Base-by-base conservation (phyloP, 2,797 vertebrate genomes). In the Champsocephalus esox region DNA sequence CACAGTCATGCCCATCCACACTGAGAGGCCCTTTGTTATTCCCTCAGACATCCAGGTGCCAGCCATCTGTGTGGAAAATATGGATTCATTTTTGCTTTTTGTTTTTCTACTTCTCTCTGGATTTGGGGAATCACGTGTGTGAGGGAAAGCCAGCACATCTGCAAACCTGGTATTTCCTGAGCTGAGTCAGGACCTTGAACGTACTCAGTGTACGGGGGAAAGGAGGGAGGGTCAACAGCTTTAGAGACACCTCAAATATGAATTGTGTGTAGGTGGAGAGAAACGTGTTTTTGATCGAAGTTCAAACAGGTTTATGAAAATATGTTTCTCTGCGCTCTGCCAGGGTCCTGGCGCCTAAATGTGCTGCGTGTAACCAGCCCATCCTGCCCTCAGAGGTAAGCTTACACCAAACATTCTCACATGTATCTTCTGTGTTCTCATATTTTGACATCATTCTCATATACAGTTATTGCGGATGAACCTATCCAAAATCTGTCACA, bases 291-390 rank as follows among this genome's bases (percentile, higher is more conserved):
- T 59, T 49, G 2, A 46, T 19, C 32, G 2, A 50, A 56, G 8
- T 59, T 77, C 19, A 56, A 68, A 61, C 14, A 46, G 46, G 58
- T 45, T 1, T 57, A 13, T 62, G 1, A 59, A 63, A 65, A 51
- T 10, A 0, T 49, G 17, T 73, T 43, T 86, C 3, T 77, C 17
- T 45, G 0, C 0, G 54, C 34, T 65, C 73, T 84, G 1, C 4
- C 81, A 99, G 98, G 91, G 97, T 99, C 79, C 87, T 99, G 87
- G 98, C 98, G 14, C 98, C 98, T 2, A 99, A 99, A 91, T 99
- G 98, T 93, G 96, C 97, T 14, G 96, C 97, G 0, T 99, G 98
- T 84, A 95, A 95, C 65, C 97, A 97, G 83, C 96, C 97, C 73
- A 99, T 99, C 87, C 95, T 99, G 46, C 98, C 98, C 11, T 95